A percentile compares a stretch with the other conserved stretches of the same genome.
Conservation (phyloP, 1,140 invertebrate genomes). For the Kradibia gibbosae region DNA sequence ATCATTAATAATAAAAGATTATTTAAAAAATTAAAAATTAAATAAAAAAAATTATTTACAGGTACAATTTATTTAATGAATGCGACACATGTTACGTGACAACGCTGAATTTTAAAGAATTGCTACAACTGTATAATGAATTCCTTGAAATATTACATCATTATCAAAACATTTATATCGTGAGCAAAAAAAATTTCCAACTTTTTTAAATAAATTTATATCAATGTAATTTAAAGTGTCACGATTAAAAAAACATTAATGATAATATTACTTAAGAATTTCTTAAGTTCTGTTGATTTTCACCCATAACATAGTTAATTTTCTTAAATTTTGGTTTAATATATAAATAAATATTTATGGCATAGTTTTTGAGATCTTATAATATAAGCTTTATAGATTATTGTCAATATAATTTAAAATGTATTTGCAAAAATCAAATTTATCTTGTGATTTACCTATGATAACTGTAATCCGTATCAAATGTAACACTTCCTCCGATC, state of each 20-base stretch:
- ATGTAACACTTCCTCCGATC: not conserved
- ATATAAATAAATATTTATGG: slow-evolving; percentile 22
- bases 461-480: not conserved
- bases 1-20: not conserved
- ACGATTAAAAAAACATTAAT: not conserved
- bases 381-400: not conserved
- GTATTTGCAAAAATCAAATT: not conserved
- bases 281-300: not conserved
- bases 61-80: not conserved
- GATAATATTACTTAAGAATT: not conserved
- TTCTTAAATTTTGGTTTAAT: not conserved
- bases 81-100: not conserved
- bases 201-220: not conserved
- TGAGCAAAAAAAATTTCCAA: not conserved
- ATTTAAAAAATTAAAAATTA: not conserved
- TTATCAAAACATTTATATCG: not conserved
- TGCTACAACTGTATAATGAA: not conserved
- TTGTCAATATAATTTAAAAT: not conserved
- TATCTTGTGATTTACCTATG: not conserved
- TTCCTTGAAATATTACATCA: slow-evolving; percentile 13
- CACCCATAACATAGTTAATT: not conserved
- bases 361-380: not conserved
- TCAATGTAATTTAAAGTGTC: not conserved
- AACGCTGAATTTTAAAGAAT: not conserved
- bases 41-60: not conserved